Conservation (phyloP, 2,888 invertebrate species). For the Apantesis nais region DNA sequence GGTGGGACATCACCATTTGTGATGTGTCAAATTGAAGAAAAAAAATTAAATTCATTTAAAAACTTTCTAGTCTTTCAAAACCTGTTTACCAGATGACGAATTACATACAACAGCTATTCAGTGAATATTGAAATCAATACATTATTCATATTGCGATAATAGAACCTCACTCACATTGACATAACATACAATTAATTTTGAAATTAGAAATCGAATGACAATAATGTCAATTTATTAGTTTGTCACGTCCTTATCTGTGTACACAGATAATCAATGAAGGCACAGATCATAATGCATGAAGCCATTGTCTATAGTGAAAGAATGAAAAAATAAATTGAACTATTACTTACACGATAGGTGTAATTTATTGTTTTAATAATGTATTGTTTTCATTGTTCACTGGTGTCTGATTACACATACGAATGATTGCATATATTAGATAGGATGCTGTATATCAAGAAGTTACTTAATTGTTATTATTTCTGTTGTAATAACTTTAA, state of each 20-base stretch:
- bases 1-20: not conserved
- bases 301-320: conserved; percentile 45
- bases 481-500: not conserved
- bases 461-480: not conserved
- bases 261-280: conserved; percentile 52
- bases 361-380: conserved; percentile 49
- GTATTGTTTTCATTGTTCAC: conserved; percentile 46
- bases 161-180: conserved; percentile 24
- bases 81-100: conserved; percentile 32
- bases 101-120: conserved; percentile 21
- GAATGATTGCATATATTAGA: conserved; percentile 25
- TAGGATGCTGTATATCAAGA: not conserved
- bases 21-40: not conserved
- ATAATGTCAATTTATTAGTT: conserved; percentile 58
- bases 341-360: conserved; percentile 53
- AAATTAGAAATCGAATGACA: conserved; percentile 42
- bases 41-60: not conserved
- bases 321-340: conserved; percentile 43
- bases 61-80: conserved; percentile 29
- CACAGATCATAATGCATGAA: conserved; percentile 56
- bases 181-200: conserved; percentile 37
- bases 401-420: conserved; percentile 21
- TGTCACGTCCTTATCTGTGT: conserved; percentile 59
- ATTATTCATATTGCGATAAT: conserved; percentile 31
- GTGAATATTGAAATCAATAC: conserved; percentile 34